These are phyloP conservation scores for Campoplex capitator DNA, from an alignment of 2,888 invertebrate genomes.

Conservation along the genomic window DNA sequence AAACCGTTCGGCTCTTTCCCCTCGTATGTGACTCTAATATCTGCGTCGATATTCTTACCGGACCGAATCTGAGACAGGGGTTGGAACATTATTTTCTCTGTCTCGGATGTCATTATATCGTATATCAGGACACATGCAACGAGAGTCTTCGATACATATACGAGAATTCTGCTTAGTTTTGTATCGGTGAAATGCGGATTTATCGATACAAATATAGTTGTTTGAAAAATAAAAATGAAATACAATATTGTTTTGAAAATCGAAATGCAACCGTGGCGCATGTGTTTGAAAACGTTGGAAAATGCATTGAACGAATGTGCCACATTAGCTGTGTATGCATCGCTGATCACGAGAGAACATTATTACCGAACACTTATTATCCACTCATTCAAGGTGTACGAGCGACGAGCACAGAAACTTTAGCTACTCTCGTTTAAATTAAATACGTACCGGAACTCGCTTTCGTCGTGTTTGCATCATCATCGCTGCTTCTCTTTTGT, in stretches of 20 bases:
- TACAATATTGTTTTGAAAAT: neutral
- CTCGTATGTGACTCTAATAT: neutral
- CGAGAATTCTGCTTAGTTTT: neutral
- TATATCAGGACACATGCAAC: neutral
- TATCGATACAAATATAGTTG: neutral
- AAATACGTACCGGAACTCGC: slow-evolving; percentile 19
- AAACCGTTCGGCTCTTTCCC: neutral
- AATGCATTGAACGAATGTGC: neutral
- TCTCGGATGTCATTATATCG: neutral
- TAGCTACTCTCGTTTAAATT: neutral
- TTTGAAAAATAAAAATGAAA: neutral
- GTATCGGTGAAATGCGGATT: neutral
- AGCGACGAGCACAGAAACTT: neutral
- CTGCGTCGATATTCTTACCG: neutral
- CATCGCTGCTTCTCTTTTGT: neutral
- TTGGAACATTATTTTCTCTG: neutral
- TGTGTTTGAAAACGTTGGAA: neutral
- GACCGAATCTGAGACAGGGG: neutral
- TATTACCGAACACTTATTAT: neutral
- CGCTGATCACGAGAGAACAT: neutral
- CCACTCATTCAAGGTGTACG: neutral
- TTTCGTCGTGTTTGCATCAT: slow-evolving; percentile 1
- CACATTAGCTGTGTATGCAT: neutral
- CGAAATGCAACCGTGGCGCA: no score
- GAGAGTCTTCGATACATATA: neutral